Evolutionary conservation across 2,797 vertebrate species (phyloP).

Genomic region (Coendou prehensilis): DNA sequence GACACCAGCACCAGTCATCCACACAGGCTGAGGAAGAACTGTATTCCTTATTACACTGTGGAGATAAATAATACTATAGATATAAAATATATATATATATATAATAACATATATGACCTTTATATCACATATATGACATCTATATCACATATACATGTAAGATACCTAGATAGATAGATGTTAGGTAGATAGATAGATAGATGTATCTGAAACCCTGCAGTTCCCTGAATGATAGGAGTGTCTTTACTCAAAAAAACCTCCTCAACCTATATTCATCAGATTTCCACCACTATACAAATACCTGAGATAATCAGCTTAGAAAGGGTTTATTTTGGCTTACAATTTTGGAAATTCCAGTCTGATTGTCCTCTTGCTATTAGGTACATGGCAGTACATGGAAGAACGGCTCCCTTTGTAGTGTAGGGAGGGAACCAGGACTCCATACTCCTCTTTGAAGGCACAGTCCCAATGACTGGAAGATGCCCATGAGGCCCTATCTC

Average conservation of each 20-base stretch:
- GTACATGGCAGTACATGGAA: too few species aligned
- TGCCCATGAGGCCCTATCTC: not conserved
- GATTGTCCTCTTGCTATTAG: not conserved
- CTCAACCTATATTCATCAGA: not conserved
- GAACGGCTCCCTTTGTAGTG: not conserved
- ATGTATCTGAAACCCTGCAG: not conserved
- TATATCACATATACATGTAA: not conserved
- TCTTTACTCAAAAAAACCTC: not conserved
- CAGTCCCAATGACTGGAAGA: too few species aligned
- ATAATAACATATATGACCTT: not conserved
- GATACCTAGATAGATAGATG: not conserved
- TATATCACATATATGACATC: not conserved
- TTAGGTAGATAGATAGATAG: not conserved
- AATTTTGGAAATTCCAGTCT: not conserved
- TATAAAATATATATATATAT: not conserved
- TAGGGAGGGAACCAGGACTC: not conserved
- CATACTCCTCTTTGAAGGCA: not conserved
- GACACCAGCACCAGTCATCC: too few species aligned
- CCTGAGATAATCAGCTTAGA: not conserved
- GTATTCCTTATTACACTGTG: not conserved
- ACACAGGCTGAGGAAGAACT: not conserved
- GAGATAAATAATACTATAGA: not conserved
- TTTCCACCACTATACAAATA: not conserved
- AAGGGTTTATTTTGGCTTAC: not conserved
- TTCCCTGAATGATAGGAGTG: not conserved